Percentiles rank a stretch among this genome's conserved stretches.
Evolutionary conservation across 2,797 vertebrate species (phyloP).

Genomic region (Rhincodon typus): DNA sequence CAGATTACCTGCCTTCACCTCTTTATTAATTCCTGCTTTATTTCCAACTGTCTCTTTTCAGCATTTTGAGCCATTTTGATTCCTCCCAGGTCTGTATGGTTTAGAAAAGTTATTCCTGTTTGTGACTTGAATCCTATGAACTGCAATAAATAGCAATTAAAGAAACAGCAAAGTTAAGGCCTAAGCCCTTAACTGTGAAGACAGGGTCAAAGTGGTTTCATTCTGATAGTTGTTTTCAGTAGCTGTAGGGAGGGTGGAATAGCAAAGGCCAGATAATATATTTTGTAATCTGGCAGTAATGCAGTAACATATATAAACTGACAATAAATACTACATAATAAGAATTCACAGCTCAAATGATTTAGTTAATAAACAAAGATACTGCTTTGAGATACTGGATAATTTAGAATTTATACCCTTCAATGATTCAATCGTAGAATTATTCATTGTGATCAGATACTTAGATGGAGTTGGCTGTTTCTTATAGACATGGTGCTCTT

Average conservation of each 20-base stretch:
- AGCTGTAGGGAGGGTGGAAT: neutral
- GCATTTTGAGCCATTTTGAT: neutral
- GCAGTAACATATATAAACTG: neutral
- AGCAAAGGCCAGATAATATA: neutral
- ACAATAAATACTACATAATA: neutral
- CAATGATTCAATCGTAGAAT: neutral
- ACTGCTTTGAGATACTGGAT: neutral
- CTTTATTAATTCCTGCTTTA: neutral
- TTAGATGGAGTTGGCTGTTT: neutral
- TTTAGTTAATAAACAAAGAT: neutral
- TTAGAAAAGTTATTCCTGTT: neutral
- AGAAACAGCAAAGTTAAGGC: neutral
- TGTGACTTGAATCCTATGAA: neutral
- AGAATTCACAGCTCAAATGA: neutral
- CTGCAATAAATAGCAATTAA: neutral
- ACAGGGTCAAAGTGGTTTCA: neutral
- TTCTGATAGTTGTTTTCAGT: neutral
- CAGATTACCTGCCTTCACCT: neutral
- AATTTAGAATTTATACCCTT: neutral
- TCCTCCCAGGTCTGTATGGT: neutral
- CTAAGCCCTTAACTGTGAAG: neutral
- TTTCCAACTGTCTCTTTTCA: no score
- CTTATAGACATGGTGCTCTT: neutral
- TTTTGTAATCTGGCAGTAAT: neutral
- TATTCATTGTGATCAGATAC: constrained; percentile 8